Conservation (phyloP, 2,888 invertebrate genomes). For the Dusona sp. region DNA sequence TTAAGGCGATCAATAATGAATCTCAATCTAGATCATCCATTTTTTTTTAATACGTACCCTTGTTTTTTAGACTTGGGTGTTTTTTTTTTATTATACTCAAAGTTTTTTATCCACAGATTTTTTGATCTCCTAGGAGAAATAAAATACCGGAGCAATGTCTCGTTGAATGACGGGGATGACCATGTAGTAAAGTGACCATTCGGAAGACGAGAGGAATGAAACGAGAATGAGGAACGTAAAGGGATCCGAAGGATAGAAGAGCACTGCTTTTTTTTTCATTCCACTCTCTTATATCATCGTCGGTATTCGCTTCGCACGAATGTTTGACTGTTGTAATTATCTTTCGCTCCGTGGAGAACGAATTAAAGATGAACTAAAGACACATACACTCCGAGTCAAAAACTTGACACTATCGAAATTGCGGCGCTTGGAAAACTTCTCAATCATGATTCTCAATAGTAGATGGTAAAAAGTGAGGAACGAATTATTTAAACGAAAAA, state of each 20-base stretch:
- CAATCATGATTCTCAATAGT: not conserved
- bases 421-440: not conserved
- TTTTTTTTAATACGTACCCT: constrained; percentile 18
- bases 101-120: not conserved
- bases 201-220: constrained; percentile 14
- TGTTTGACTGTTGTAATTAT: constrained; percentile 55
- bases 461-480: not conserved
- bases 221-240: constrained; percentile 30
- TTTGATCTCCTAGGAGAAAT: not conserved
- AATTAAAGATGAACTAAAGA: constrained; percentile 38
- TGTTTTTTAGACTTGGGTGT: not conserved
- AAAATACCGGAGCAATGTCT: constrained; percentile 21
- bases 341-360: constrained; percentile 10
- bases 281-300: constrained; percentile 27
- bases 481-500: not conserved
- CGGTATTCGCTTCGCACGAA: constrained; percentile 38
- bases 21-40: constrained; percentile 17
- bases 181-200: constrained; percentile 21
- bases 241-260: constrained; percentile 24
- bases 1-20: constrained; percentile 41
- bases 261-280: constrained; percentile 14
- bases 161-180: constrained; percentile 38
- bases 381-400: constrained; percentile 1
- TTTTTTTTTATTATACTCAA: not conserved
- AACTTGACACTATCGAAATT: not conserved